Conservation (phyloP, 2,797 vertebrate species). For the Knipowitschia caucasica region DNA sequence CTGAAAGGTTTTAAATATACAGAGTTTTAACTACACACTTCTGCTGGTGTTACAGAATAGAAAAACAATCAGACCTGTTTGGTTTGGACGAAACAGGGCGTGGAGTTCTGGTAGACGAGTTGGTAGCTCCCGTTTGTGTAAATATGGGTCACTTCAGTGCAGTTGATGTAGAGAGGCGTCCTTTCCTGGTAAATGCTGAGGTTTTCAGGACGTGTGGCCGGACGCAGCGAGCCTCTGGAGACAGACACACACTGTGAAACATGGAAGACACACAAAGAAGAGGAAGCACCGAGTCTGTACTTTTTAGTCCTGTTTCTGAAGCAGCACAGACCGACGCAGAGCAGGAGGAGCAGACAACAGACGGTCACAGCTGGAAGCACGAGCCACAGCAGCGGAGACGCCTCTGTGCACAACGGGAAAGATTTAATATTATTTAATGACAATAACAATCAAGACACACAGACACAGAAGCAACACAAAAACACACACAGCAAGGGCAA, state of each 20-base stretch:
- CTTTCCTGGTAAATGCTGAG: slow-evolving; percentile 64
- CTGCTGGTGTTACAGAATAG: neutral
- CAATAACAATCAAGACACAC: too few relatives aligned
- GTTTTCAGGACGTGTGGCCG: slow-evolving; percentile 43
- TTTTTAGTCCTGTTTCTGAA: slow-evolving; percentile 50
- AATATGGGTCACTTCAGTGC: slow-evolving; percentile 76
- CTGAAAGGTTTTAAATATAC: slow-evolving; percentile 36
- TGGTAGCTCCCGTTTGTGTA: slow-evolving; percentile 82
- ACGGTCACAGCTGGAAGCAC: slow-evolving; percentile 49
- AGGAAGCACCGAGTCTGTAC: slow-evolving; percentile 35
- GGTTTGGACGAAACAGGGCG: slow-evolving; percentile 70
- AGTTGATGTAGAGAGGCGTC: slow-evolving; percentile 77
- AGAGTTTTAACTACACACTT: too few relatives aligned
- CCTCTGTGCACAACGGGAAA: slow-evolving; percentile 35
- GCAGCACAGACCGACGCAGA: slow-evolving; percentile 50
- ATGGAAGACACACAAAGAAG: too few relatives aligned
- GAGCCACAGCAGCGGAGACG: slow-evolving; percentile 48
- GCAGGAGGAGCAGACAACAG: slow-evolving; percentile 41
- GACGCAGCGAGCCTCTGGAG: slow-evolving; percentile 45
- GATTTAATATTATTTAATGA: neutral
- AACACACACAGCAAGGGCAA: too few relatives aligned
- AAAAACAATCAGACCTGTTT: slow-evolving; percentile 55
- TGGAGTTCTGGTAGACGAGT: slow-evolving; percentile 79
- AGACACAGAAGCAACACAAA: too few relatives aligned
- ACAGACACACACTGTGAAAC: too few relatives aligned